Conservation (phyloP, 2,113 vertebrate species). For the Channa maculata region DNA sequence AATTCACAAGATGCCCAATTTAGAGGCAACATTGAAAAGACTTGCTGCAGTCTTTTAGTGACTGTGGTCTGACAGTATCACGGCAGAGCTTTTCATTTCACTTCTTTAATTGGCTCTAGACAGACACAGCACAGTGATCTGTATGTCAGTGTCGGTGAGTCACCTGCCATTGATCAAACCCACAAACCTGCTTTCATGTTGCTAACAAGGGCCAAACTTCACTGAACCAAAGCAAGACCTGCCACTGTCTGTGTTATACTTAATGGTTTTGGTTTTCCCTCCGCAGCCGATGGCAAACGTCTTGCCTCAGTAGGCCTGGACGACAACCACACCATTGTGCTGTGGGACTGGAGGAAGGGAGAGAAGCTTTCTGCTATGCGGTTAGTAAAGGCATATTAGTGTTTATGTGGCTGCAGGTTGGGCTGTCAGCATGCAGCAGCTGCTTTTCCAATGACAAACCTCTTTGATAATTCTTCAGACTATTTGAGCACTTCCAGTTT, state of each 20-base stretch:
- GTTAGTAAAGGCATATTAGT: slow-evolving; percentile 75
- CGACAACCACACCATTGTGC: slow-evolving; percentile 93
- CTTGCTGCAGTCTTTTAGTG: slow-evolving; percentile 31
- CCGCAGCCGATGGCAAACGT: slow-evolving; percentile 94
- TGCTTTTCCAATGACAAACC: slow-evolving; percentile 34
- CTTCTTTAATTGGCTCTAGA: slow-evolving; percentile 65
- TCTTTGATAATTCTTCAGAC: slow-evolving; percentile 32
- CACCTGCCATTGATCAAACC: slow-evolving; percentile 64
- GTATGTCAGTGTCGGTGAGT: slow-evolving; percentile 56
- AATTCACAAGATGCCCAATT: too few species aligned
- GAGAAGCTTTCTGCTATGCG: slow-evolving; percentile 94
- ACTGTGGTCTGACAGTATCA: slow-evolving; percentile 35
- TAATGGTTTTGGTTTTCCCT: slow-evolving; percentile 44
- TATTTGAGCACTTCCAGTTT: slow-evolving; percentile 41
- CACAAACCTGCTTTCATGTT: slow-evolving; percentile 50
- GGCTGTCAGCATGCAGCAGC: slow-evolving; percentile 6
- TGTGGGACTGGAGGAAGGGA: slow-evolving; percentile 99
- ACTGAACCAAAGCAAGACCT: slow-evolving; percentile 20
- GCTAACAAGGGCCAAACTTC: slow-evolving; percentile 45
- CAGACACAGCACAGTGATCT: slow-evolving; percentile 44
- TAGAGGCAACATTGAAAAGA: too few species aligned
- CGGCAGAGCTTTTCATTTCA: slow-evolving; percentile 51
- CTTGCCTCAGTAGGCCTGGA: slow-evolving; percentile 95
- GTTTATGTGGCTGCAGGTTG: not conserved
- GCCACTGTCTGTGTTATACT: slow-evolving; percentile 27